phyloP scores from a whole-genome alignment of 2,888 invertebrate genomes.

The Rhagonycha lutea region DNA sequence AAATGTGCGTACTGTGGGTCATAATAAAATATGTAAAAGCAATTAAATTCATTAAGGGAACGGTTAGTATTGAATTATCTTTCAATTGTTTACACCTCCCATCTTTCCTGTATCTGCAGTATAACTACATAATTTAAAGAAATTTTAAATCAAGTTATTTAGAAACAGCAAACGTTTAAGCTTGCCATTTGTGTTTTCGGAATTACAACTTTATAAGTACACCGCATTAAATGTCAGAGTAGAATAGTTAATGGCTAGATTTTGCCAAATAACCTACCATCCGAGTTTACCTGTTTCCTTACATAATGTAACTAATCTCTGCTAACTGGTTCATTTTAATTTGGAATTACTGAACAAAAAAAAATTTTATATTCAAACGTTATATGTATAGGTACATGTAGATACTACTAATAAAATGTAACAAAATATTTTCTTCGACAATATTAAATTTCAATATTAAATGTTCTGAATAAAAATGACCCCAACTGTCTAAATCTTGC shows the following conservation, averaged over 20 bases:
- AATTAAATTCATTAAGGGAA: not conserved
- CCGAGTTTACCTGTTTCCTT: conserved; percentile 12
- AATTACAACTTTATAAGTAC: conserved; percentile 17
- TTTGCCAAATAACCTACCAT: conserved; percentile 15
- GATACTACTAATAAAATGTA: not conserved
- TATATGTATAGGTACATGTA: not conserved
- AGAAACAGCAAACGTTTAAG: conserved; percentile 13
- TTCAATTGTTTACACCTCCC: not conserved
- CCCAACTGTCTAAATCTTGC: too few species aligned
- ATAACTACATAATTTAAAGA: not conserved
- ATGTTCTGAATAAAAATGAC: too few species aligned
- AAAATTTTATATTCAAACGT: not conserved
- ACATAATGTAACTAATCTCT: not conserved
- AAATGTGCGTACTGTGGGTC: not conserved
- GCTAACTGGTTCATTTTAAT: not conserved
- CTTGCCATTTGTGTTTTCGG: conserved; percentile 18
- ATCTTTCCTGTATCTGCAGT: not conserved
- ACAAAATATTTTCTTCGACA: not conserved
- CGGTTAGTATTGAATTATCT: not conserved
- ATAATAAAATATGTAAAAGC: not conserved
- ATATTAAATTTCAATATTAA: not conserved
- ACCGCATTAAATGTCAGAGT: conserved; percentile 20
- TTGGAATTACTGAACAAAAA: not conserved
- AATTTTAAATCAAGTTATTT: conserved; percentile 13
- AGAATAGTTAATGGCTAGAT: conserved; percentile 20